Conservation (phyloP, 2,888 invertebrate genomes). For the Cantharis lateralis region DNA sequence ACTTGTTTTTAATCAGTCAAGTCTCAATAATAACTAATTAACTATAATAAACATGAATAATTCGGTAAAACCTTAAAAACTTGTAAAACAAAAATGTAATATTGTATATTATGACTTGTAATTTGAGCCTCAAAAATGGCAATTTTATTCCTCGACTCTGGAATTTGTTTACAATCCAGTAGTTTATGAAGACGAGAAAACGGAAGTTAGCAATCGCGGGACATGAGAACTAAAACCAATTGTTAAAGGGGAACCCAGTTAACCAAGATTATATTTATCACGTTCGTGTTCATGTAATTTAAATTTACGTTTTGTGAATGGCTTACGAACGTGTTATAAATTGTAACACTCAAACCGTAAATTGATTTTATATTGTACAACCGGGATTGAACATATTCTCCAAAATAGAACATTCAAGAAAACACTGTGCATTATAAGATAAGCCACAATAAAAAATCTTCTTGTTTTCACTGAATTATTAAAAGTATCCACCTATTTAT, state of each 20-base stretch:
- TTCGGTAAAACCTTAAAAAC: too few species aligned
- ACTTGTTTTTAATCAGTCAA: too few species aligned
- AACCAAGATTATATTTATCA: slow-evolving; percentile 29
- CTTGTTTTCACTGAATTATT: not conserved
- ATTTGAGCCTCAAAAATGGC: not conserved
- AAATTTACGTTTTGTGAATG: slow-evolving; percentile 24
- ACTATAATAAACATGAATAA: too few species aligned
- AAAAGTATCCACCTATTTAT: not conserved
- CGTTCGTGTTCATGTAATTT: slow-evolving; percentile 29
- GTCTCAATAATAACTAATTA: too few species aligned
- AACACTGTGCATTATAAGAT: not conserved
- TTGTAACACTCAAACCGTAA: slow-evolving; percentile 12
- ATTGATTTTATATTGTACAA: not conserved
- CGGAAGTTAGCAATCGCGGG: slow-evolving; percentile 21
- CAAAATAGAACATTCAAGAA: not conserved
- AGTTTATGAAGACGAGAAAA: slow-evolving; percentile 11
- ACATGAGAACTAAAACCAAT: slow-evolving; percentile 20
- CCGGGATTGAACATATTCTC: not conserved
- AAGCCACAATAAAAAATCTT: not conserved
- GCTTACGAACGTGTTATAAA: slow-evolving; percentile 17
- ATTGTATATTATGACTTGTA: too few species aligned
- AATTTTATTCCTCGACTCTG: not conserved
- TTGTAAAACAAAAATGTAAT: too few species aligned
- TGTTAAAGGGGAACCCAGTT: slow-evolving; percentile 15
- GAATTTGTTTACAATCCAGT: not conserved